A percentile compares a stretch with the other conserved stretches of the same genome.
These are phyloP conservation scores for Apis cerana DNA, from an alignment of 1,140 invertebrate species.

Conservation along the genomic window DNA sequence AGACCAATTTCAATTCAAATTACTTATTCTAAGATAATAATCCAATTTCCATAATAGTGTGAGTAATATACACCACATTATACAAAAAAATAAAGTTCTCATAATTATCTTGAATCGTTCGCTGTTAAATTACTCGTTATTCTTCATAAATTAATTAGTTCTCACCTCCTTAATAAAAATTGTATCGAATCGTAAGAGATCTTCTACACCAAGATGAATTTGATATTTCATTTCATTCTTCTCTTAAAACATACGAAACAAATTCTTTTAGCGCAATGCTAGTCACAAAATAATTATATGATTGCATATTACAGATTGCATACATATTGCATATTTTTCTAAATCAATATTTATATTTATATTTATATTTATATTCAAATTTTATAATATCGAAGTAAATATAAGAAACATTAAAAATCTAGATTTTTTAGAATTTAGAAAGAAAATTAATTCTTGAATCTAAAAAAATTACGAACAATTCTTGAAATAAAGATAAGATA, in stretches of 20 bases:
- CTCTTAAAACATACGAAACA: not conserved
- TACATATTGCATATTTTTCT: too few relatives aligned
- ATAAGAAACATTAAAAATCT: too few relatives aligned
- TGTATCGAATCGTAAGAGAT: not conserved
- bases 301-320: too few relatives aligned
- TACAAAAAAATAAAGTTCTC: not conserved
- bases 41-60: not conserved
- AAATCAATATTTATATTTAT: too few relatives aligned
- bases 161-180: not conserved
- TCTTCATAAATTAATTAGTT: conserved; percentile 6
- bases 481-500: too few relatives aligned
- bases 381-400: too few relatives aligned
- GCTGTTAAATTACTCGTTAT: not conserved
- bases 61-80: not conserved
- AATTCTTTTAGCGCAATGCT: too few relatives aligned
- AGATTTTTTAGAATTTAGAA: too few relatives aligned
- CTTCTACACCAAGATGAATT: not conserved
- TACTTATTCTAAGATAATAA: not conserved
- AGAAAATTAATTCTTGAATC: too few relatives aligned
- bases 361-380: too few relatives aligned
- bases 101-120: not conserved
- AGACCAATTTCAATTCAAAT: not conserved
- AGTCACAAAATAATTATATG: too few relatives aligned
- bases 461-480: too few relatives aligned
- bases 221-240: not conserved